Percentiles rank a stretch among this genome's conserved stretches.
phyloP scores from a whole-genome alignment of 2,113 vertebrate species.

The Nannospalax galili region DNA sequence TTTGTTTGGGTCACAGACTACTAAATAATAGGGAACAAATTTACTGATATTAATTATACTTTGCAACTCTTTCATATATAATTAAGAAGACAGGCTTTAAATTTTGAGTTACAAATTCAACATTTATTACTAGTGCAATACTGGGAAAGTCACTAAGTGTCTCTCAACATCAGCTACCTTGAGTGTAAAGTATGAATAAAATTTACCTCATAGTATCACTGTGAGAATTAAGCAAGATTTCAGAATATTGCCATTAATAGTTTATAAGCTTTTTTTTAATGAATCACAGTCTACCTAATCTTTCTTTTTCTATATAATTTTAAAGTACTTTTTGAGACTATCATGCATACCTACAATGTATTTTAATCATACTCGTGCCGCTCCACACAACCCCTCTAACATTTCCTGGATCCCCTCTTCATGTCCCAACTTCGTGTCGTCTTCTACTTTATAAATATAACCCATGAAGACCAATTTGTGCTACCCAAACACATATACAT shows the following conservation, averaged over 20 bases:
- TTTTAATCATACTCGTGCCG: neutral
- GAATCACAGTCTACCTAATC: slow-evolving; percentile 13
- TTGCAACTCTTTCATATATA: neutral
- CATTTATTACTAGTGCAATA: neutral
- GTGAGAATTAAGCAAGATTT: slow-evolving; percentile 18
- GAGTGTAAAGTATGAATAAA: neutral
- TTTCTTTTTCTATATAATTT: neutral
- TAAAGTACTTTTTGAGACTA: neutral
- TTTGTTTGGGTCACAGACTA: neutral
- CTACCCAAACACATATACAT: neutral
- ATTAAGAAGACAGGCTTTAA: neutral
- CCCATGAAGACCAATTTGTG: neutral
- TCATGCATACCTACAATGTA: too few species aligned
- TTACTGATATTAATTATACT: neutral
- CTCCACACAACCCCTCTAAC: neutral
- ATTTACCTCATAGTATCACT: neutral
- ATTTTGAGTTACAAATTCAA: neutral
- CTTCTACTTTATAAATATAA: too few species aligned
- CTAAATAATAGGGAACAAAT: neutral
- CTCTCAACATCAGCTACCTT: neutral
- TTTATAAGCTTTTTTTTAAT: slow-evolving; percentile 17
- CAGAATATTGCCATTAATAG: neutral
- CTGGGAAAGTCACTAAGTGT: neutral
- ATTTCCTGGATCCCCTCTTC: neutral
- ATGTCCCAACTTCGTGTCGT: too few species aligned